Evolutionary conservation across 2,797 vertebrate species (phyloP).

Genomic region (Ctenochaetus hawaiiensis): DNA sequence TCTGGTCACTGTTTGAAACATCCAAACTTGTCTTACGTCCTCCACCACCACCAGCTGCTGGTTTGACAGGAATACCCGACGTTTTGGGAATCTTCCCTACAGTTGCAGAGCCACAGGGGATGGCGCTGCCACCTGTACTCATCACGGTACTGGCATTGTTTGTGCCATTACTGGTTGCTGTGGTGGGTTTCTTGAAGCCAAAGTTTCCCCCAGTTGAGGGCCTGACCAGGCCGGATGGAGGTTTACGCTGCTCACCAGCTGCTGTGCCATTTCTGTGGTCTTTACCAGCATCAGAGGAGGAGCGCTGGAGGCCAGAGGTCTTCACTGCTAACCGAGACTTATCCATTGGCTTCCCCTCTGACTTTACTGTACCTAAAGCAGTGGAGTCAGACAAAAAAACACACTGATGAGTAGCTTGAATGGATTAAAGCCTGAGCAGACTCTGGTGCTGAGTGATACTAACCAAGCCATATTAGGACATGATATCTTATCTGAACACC

Average conservation of each 20-base stretch:
- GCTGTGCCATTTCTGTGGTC: conserved; percentile 81
- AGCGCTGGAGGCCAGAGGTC: conserved; percentile 91
- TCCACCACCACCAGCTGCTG: conserved; percentile 69
- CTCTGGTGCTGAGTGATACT: conserved; percentile 49
- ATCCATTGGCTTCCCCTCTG: conserved; percentile 84
- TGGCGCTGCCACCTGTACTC: conserved; percentile 81
- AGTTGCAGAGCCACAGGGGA: conserved; percentile 78
- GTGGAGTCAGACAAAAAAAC: neutral
- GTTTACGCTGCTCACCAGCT: conserved; percentile 90
- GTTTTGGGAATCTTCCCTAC: conserved; percentile 91
- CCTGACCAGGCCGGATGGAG: conserved; percentile 91
- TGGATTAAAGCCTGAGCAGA: conserved; percentile 4
- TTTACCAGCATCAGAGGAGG: conserved; percentile 93
- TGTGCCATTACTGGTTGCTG: conserved; percentile 85
- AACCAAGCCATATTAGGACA: conserved; percentile 57
- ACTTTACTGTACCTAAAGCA: conserved; percentile 68
- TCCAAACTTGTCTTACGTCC: conserved; percentile 95
- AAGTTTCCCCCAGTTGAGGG: conserved; percentile 91
- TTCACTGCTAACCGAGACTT: conserved; percentile 92
- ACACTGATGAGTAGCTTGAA: conserved; percentile 41
- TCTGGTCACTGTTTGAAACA: conserved; percentile 89
- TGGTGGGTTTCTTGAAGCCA: conserved; percentile 92
- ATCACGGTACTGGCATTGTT: conserved; percentile 73
- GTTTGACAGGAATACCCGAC: conserved; percentile 95
- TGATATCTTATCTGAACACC: conserved; percentile 74